Conservation (phyloP, 2,888 invertebrate species). For the Agrilus cyanescens region DNA sequence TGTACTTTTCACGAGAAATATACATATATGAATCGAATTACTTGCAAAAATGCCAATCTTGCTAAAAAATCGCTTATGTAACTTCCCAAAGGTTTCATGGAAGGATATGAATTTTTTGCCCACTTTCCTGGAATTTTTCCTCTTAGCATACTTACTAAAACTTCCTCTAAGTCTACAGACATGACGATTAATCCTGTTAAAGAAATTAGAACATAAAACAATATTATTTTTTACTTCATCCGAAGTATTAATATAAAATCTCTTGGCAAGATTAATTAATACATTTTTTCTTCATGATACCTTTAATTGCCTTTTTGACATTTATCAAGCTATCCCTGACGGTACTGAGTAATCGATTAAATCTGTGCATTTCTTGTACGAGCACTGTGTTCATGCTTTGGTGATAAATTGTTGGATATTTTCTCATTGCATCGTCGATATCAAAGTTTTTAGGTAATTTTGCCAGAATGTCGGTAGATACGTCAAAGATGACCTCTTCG, state of each 20-base stretch:
- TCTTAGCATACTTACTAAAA: slow-evolving; percentile 69
- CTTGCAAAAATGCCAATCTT: slow-evolving; percentile 75
- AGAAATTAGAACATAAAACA: too few relatives aligned
- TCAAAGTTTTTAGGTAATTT: slow-evolving; percentile 64
- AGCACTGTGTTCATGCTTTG: slow-evolving; percentile 93
- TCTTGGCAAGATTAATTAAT: too few relatives aligned
- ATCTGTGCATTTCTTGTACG: slow-evolving; percentile 75
- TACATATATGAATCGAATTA: slow-evolving; percentile 26
- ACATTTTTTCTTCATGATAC: slow-evolving; percentile 33
- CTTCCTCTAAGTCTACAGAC: slow-evolving; percentile 75
- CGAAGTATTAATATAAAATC: neutral
- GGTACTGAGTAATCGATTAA: slow-evolving; percentile 61
- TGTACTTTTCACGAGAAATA: slow-evolving; percentile 1
- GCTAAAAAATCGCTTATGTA: slow-evolving; percentile 78
- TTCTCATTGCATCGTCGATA: slow-evolving; percentile 50
- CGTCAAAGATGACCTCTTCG: slow-evolving; percentile 67
- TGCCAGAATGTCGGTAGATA: slow-evolving; percentile 64
- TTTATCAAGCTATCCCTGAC: slow-evolving; percentile 65
- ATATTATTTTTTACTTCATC: too few relatives aligned
- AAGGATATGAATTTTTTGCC: slow-evolving; percentile 81
- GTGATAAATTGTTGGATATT: slow-evolving; percentile 64
- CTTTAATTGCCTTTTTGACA: slow-evolving; percentile 79
- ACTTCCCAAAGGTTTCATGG: slow-evolving; percentile 78
- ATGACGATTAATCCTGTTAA: slow-evolving; percentile 69
- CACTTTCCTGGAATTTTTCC: slow-evolving; percentile 76